These are phyloP conservation scores for Philopedon plagiatum DNA, from an alignment of 2,888 invertebrate species.

Conservation along the genomic window DNA sequence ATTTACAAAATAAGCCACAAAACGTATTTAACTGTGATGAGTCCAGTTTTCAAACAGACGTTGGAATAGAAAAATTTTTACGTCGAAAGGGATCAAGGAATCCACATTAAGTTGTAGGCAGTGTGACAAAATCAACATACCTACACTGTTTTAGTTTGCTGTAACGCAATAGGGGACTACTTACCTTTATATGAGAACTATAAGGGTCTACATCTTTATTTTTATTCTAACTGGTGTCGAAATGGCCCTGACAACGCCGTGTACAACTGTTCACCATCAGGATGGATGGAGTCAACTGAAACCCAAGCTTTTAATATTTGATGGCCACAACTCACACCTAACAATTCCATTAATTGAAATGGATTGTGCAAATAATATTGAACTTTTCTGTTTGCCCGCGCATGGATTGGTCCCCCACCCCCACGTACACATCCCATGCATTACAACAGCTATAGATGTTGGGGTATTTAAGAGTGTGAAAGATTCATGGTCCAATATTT, in stretches of 20 bases:
- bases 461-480: slow-evolving; percentile 48
- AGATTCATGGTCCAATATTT: no score
- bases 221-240: slow-evolving; percentile 39
- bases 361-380: slow-evolving; percentile 41
- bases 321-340: slow-evolving; percentile 51
- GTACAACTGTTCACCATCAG: slow-evolving; percentile 52
- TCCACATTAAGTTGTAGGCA: slow-evolving; percentile 44
- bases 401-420: no score
- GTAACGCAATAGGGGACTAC: slow-evolving; percentile 47
- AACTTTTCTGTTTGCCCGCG: slow-evolving; percentile 49
- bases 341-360: slow-evolving; percentile 38
- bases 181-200: slow-evolving; percentile 50
- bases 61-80: slow-evolving; percentile 46
- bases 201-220: slow-evolving; percentile 50
- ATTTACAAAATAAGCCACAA: slow-evolving; percentile 46
- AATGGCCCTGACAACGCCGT: slow-evolving; percentile 34
- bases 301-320: slow-evolving; percentile 45
- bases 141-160: slow-evolving; percentile 49
- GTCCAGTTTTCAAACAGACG: slow-evolving; percentile 51
- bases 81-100: slow-evolving; percentile 39
- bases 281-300: slow-evolving; percentile 49
- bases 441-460: slow-evolving; percentile 48
- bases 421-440: slow-evolving; percentile 43
- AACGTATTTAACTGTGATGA: slow-evolving; percentile 50
- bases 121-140: slow-evolving; percentile 45